Base-by-base conservation (phyloP, 2,888 invertebrate genomes). In the Mystacides longicornis region DNA sequence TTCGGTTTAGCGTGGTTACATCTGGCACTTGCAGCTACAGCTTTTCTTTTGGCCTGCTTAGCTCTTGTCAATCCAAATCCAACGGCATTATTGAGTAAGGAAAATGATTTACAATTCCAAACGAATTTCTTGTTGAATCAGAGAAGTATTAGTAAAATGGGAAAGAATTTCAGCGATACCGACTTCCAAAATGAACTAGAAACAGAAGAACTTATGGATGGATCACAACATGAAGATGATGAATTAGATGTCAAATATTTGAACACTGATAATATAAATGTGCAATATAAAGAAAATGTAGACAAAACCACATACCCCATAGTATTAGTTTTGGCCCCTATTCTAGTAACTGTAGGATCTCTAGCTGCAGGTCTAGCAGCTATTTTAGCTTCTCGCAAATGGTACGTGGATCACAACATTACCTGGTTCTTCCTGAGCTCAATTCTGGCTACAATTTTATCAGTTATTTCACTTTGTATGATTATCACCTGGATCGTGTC, bases 351-450 rank as follows among this genome's bases (percentile, higher is more conserved):
- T 1, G 58, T 78, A 27, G 80, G 80, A 50, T 77, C 77, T 1
- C 63, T 80, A 47, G 71, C 72, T 0, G 76, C 79, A 0, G 80
- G 80, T 1, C 55, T 78, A 2, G 72, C 80, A 0, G 82, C 81
- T 1, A 71, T 82, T 11, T 65, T 83, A 47, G 84, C 85, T 1
- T 84, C 83, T 64, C 78, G 80, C 31, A 70, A 75, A 59, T 85
- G 85, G 85, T 85, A 85, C 65, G 78, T 83, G 47, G 83, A 85
- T 64, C 74, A 77, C 55, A 82, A 85, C 64, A 84, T 85, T 62
- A 75, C 76, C 1, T 79, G 80, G 73, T 72, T 85, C 61, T 83
- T 84, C 62, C 67, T 77, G 47, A 74, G 79, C 58, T 80, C 81
- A 0, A 66, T 77, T 21, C 64, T 82, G 54, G 80, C 83, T 0